Evolutionary conservation across 23 tunicate genomes (phyloP), one percentile per base, ranked within the genome.

Genomic region (Halocynthia aurantium): DNA sequence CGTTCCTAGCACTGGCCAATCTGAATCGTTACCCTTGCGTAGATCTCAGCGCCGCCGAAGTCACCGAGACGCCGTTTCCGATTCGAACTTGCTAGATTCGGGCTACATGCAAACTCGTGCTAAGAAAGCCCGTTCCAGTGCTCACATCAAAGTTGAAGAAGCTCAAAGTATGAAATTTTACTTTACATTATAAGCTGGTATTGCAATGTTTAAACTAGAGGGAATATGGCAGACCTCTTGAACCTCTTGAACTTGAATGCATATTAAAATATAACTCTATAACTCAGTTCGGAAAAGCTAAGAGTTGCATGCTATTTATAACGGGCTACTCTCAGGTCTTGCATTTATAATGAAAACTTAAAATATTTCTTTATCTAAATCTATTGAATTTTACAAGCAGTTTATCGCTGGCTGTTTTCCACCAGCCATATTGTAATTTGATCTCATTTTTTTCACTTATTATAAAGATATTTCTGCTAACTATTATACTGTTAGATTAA

Each of bases 41-140:
- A 11, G 70, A 65, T 10, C 15, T 20, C 31, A 40, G 19, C 22
- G 70, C 6, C 22, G 70, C 22, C 22, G 49, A 15, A 65, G 70
- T 49, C 22, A 65, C 49, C 22, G 70, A 65, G 70, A 65, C 22
- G 22, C 70, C 1, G 70, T 20, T 5, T 20, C 49, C 6, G 70
- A 65, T 65, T 49, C 22, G 31, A 49, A 65, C 19, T 20, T 40
- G 49, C 22, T 40, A 20, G 61, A 52, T 74, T 44, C 20, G 6
- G 62, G 56, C 8, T 74, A 56, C 56, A 74, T 74, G 64, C 78
- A 74, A 54, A 56, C 64, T 21, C 62, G 78, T 17, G 50, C 78
- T 12, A 74, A 74, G 56, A 55, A 64, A 74, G 78, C 78, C 5
- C 55, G 57, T 9, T 54, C 18, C 31, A 51, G 22, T 54, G 50